These are phyloP conservation scores for Equus przewalskii DNA, from an alignment of 2,113 vertebrate genomes.

Conservation along the genomic window DNA sequence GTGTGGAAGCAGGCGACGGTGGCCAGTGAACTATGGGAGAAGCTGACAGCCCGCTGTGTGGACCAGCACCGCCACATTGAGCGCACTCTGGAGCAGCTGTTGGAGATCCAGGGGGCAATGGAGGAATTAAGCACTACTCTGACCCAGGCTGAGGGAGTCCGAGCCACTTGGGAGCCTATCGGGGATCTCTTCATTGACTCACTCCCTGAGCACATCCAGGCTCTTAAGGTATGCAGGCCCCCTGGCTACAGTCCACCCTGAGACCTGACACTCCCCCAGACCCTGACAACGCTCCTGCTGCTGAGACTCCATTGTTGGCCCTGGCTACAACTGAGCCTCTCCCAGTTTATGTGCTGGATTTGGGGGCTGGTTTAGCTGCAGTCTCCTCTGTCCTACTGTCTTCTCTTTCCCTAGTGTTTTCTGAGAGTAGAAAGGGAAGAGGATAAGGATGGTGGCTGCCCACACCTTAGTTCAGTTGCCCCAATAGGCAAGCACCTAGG, in stretches of 20 bases:
- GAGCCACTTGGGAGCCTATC: constrained; percentile 97
- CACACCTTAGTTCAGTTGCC: not conserved
- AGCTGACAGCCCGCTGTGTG: constrained; percentile 95
- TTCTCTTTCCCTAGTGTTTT: constrained; percentile 57
- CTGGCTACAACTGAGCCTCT: not conserved
- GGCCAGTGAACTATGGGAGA: constrained; percentile 98
- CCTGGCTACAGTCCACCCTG: not conserved
- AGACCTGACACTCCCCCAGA: not conserved
- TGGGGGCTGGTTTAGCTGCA: not conserved
- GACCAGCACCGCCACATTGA: constrained; percentile 98
- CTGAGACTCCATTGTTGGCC: not conserved
- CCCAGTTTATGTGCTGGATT: constrained; percentile 30
- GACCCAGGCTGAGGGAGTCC: constrained; percentile 94
- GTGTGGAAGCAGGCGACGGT: constrained; percentile 99
- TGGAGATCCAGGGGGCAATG: constrained; percentile 96
- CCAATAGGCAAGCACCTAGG: not conserved
- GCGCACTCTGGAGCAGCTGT: constrained; percentile 94
- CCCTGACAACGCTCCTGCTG: not conserved
- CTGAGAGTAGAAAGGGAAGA: not conserved
- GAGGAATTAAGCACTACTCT: constrained; percentile 93
- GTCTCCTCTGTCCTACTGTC: not conserved
- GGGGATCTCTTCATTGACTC: constrained; percentile 99
- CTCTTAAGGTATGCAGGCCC: constrained; percentile 92
- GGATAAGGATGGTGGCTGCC: not conserved
- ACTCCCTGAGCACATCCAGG: constrained; percentile 97